Percentiles rank a stretch among this genome's conserved stretches.
Conservation (phyloP, 2,888 invertebrate species). For the Sinodicranocentrus sp. region DNA sequence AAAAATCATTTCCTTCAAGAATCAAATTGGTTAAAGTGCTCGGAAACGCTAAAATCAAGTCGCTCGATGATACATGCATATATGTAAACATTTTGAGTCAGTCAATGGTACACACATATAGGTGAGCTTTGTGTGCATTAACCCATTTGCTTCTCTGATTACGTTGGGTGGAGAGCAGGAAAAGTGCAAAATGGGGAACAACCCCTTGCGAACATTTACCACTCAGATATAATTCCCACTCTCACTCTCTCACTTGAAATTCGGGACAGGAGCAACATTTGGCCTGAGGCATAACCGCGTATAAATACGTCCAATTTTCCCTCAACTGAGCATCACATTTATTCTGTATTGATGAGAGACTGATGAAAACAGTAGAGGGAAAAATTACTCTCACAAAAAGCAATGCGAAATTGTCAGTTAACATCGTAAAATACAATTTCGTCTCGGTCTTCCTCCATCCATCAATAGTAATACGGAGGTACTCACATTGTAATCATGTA, state of each 20-base stretch:
- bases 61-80: no score
- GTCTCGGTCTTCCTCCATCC: not conserved
- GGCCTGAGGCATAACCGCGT: no score
- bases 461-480: not conserved
- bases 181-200: not conserved
- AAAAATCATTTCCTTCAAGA: slow-evolving; percentile 24
- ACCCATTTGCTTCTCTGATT: no score
- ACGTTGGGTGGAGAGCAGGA: not conserved
- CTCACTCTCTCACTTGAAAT: no score
- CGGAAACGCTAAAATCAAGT: not conserved
- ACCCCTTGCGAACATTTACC: not conserved
- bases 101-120: no score
- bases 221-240: no score
- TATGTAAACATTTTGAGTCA: no score
- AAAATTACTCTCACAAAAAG: no score
- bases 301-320: no score
- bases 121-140: no score
- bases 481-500: not conserved
- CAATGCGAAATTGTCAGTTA: slow-evolving; percentile 29
- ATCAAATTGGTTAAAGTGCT: not conserved
- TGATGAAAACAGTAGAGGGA: not conserved
- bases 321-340: not conserved
- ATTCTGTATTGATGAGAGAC: not conserved
- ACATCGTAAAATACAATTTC: slow-evolving; percentile 6
- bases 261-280: no score